phyloP scores from a whole-genome alignment of 2,888 invertebrate genomes.

The Amphipyra tragopoginis region DNA sequence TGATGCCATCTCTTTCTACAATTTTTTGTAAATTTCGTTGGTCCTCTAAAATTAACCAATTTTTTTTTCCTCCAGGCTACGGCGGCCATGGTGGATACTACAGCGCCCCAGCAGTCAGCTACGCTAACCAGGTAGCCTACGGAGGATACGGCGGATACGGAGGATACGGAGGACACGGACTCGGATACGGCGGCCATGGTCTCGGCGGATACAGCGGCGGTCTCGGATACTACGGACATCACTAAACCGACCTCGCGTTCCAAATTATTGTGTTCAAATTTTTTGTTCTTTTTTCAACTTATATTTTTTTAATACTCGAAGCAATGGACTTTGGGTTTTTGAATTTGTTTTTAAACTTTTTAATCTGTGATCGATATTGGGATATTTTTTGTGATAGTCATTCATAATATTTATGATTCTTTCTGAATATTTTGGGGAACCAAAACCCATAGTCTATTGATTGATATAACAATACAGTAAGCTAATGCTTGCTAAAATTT shows the following conservation, averaged over 20 bases:
- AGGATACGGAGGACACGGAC: constrained; percentile 44
- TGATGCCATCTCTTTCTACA: too few species aligned
- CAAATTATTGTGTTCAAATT: constrained; percentile 36
- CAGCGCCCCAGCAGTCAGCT: constrained; percentile 66
- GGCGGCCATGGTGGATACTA: constrained; percentile 61
- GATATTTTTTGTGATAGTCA: constrained; percentile 29
- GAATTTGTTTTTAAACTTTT: constrained; percentile 31
- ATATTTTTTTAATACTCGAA: constrained; percentile 58
- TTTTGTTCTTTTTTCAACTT: constrained; percentile 23
- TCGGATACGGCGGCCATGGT: constrained; percentile 66
- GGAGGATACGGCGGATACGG: constrained; percentile 68
- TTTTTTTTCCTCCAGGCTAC: constrained; percentile 53
- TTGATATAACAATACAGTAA: constrained; percentile 11
- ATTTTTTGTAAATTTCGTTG: too few species aligned
- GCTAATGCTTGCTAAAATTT: constrained; percentile 29
- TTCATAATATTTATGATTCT: constrained; percentile 12
- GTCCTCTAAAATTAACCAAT: not conserved
- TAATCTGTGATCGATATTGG: constrained; percentile 47
- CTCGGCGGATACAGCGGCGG: constrained; percentile 61
- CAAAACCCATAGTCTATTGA: constrained; percentile 22
- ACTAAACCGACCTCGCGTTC: constrained; percentile 62
- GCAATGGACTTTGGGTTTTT: constrained; percentile 40
- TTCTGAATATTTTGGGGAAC: constrained; percentile 6
- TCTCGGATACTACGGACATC: constrained; percentile 67
- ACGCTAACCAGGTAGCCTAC: constrained; percentile 61